A percentile compares a stretch with the other conserved stretches of the same genome.
Evolutionary conservation across 2,888 invertebrate species (phyloP).

Genomic region (Caenorhabditis japonica): DNA sequence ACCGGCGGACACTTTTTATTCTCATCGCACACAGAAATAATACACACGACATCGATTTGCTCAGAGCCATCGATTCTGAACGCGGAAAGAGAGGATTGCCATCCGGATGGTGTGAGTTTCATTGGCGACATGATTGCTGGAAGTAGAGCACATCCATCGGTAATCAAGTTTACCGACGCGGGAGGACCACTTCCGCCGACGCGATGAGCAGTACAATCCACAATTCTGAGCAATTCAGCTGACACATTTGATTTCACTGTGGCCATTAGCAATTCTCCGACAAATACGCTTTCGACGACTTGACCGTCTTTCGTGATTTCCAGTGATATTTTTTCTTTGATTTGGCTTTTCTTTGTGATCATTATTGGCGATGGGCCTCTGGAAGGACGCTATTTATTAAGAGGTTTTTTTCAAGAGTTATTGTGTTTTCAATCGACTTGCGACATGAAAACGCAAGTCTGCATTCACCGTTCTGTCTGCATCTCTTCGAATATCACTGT

Average conservation of each 20-base stretch:
- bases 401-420: no score
- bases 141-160: slow-evolving; percentile 74
- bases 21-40: slow-evolving; percentile 53
- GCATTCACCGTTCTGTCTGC: no score
- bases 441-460: no score
- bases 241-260: slow-evolving; percentile 67
- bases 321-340: slow-evolving; percentile 61
- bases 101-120: slow-evolving; percentile 55
- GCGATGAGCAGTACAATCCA: slow-evolving; percentile 75
- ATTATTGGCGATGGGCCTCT: slow-evolving; percentile 72
- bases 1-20: slow-evolving; percentile 46
- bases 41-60: slow-evolving; percentile 64
- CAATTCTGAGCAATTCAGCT: slow-evolving; percentile 66
- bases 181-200: slow-evolving; percentile 70
- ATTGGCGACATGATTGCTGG: slow-evolving; percentile 74
- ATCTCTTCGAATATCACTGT: no score
- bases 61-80: slow-evolving; percentile 76
- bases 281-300: slow-evolving; percentile 71
- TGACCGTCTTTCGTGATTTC: slow-evolving; percentile 69
- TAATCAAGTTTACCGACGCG: slow-evolving; percentile 69
- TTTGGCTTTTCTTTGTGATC: slow-evolving; percentile 51
- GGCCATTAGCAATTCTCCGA: slow-evolving; percentile 73
- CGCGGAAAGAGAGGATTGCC: slow-evolving; percentile 74
- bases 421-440: no score
- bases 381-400: no score